A percentile compares a stretch with the other conserved stretches of the same genome.
Evolutionary conservation across 2,113 vertebrate species (phyloP).

Genomic region (Scomber colias): DNA sequence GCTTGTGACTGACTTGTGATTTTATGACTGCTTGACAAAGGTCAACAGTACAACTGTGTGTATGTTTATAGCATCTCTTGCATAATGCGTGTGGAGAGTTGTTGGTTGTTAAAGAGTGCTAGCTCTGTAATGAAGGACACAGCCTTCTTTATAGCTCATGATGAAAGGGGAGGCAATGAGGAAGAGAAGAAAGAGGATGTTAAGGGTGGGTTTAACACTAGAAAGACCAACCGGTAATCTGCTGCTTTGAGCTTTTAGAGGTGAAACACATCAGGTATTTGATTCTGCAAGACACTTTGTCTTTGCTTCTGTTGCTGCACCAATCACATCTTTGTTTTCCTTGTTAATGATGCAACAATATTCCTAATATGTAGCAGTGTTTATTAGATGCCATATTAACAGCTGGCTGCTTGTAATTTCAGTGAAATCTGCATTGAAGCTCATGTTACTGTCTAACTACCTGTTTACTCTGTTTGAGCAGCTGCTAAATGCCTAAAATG

Average conservation of each 20-base stretch:
- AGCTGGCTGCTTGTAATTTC: background rate
- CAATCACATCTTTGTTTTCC: background rate
- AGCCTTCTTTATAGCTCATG: constrained; percentile 10
- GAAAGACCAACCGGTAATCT: background rate
- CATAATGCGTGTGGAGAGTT: constrained; percentile 44
- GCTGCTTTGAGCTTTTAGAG: background rate
- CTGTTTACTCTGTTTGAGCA: background rate
- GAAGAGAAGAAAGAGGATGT: background rate
- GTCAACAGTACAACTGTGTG: constrained; percentile 35
- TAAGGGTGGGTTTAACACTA: background rate
- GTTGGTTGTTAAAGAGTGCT: constrained; percentile 15
- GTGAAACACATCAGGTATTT: background rate
- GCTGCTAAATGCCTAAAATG: constrained; percentile 17
- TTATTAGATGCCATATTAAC: background rate
- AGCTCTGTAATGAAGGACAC: constrained; percentile 11
- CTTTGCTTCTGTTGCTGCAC: background rate
- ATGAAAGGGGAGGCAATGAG: constrained; percentile 15
- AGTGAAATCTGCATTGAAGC: background rate
- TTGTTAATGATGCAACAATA: background rate
- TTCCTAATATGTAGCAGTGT: background rate
- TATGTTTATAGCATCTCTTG: constrained; percentile 43
- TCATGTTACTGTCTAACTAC: background rate
- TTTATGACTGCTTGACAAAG: constrained; percentile 59
- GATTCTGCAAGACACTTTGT: background rate
- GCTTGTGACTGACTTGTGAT: constrained; percentile 21